Evolutionary conservation across 2,888 invertebrate species (phyloP).

Genomic region (Papilio demoleus): DNA sequence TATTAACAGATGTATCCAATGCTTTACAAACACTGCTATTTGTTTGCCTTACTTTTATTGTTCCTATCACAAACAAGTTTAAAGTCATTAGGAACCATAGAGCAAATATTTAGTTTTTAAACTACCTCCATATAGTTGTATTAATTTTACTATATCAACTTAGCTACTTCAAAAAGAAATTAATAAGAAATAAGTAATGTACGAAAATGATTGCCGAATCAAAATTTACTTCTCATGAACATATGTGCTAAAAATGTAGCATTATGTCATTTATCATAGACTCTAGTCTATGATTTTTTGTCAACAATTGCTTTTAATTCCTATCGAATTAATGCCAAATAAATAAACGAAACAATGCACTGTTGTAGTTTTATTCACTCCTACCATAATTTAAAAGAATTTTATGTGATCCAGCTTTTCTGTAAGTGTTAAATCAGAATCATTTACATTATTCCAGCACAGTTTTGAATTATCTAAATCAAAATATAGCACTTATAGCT

Average conservation of each 20-base stretch:
- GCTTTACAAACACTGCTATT: no score
- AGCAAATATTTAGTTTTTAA: not conserved
- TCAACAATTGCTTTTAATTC: not conserved
- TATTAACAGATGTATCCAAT: no score
- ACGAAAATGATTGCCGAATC: not conserved
- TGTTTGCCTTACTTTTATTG: not conserved
- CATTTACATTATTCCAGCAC: no score
- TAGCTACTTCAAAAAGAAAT: not conserved
- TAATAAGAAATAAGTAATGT: not conserved
- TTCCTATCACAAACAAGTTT: not conserved
- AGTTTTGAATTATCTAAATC: no score
- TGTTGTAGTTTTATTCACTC: not conserved
- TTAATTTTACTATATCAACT: not conserved
- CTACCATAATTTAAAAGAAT: no score
- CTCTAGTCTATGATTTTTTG: no score
- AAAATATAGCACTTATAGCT: no score
- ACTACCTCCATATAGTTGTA: not conserved
- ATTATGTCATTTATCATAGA: not conserved
- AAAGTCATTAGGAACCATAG: not conserved
- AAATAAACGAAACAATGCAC: not conserved
- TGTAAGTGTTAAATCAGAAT: no score
- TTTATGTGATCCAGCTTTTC: no score
- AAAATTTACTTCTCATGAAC: not conserved
- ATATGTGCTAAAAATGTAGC: not conserved
- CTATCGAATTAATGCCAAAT: not conserved